Evolutionary conservation across 1,140 invertebrate genomes (phyloP).

Genomic region (Ceratosolen solmsi): DNA sequence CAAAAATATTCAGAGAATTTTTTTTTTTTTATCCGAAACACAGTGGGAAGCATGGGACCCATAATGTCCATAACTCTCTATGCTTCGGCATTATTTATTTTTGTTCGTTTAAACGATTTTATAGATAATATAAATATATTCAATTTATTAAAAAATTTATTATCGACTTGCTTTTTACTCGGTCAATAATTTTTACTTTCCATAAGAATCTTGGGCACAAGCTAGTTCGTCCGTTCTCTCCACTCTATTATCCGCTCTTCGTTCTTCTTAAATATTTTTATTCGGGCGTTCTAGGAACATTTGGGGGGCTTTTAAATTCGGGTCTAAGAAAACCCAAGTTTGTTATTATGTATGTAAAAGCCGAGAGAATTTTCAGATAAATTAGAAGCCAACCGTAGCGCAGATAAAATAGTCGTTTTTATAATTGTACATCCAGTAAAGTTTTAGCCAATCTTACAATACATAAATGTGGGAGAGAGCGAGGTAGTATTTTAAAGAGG

Average conservation of each 20-base stretch:
- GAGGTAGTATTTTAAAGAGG: conserved; percentile 13
- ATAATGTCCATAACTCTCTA: conserved; percentile 15
- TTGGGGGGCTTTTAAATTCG: not conserved
- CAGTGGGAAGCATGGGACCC: conserved; percentile 12
- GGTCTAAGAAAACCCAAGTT: not conserved
- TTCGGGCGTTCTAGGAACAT: conserved; percentile 14
- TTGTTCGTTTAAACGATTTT: conserved; percentile 23
- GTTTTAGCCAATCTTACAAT: not conserved
- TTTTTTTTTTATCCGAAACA: conserved; percentile 22
- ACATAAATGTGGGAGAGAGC: not conserved
- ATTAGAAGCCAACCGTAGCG: conserved; percentile 38
- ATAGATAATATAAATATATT: conserved; percentile 32
- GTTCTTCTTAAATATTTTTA: conserved; percentile 24
- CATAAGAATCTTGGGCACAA: not conserved
- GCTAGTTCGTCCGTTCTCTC: not conserved
- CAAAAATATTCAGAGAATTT: conserved; percentile 37
- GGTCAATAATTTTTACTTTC: conserved; percentile 12
- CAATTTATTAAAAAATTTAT: conserved; percentile 25
- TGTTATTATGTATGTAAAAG: conserved; percentile 33
- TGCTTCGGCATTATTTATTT: conserved; percentile 38
- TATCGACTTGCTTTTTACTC: not conserved
- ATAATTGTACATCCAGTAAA: not conserved
- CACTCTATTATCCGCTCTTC: not conserved
- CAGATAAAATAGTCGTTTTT: conserved; percentile 46
- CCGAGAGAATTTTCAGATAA: conserved; percentile 13